Evolutionary conservation across 2,888 invertebrate genomes (phyloP).

Genomic region (Nemotelus nigrinus): DNA sequence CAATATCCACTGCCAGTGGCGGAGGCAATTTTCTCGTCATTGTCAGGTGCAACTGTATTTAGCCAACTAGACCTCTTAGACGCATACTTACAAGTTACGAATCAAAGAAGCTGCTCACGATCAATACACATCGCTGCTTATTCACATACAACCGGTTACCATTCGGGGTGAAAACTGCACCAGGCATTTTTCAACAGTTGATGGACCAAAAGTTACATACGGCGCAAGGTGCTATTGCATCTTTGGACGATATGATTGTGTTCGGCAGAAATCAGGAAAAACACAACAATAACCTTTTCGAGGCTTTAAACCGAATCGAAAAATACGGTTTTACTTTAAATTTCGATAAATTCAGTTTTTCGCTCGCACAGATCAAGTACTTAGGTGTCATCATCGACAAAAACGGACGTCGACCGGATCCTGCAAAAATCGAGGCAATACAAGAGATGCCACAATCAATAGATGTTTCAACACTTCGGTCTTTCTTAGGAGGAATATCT

Average conservation of each 20-base stretch:
- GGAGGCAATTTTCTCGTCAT: not conserved
- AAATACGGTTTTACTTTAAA: not conserved
- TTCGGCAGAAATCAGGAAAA: not conserved
- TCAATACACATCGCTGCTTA: not conserved
- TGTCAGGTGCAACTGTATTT: not conserved
- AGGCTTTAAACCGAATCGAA: not conserved
- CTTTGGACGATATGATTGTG: not conserved
- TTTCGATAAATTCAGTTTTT: not conserved
- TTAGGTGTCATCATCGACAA: not conserved
- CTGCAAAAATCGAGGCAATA: conserved; percentile 53
- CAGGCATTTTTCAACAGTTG: not conserved
- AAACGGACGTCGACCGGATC: not conserved
- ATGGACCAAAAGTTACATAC: not conserved
- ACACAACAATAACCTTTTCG: not conserved
- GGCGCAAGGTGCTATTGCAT: not conserved
- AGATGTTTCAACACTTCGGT: conserved; percentile 50
- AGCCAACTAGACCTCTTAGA: not conserved
- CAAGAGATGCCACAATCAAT: conserved; percentile 53
- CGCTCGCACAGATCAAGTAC: not conserved
- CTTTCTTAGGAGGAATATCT: conserved; percentile 47
- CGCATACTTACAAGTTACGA: conserved; percentile 26
- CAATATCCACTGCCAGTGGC: conserved; percentile 49
- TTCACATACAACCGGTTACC: conserved; percentile 44
- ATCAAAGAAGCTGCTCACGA: conserved; percentile 45
- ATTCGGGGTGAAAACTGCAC: not conserved